Base-by-base conservation (phyloP, 2,113 vertebrate species). In the Platycercus adscitus region DNA sequence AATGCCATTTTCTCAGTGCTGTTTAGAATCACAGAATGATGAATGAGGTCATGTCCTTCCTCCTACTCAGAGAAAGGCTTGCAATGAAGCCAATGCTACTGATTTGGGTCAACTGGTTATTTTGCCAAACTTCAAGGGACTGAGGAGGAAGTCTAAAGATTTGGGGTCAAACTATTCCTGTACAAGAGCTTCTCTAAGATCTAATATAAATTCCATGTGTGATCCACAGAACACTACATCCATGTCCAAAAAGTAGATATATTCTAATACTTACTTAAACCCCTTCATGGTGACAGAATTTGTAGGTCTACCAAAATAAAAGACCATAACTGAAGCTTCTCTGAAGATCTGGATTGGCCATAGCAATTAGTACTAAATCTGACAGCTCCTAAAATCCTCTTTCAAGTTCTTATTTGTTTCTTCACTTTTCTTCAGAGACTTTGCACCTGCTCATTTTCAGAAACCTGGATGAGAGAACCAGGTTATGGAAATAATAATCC, bases 401-500 rank as follows among this genome's bases (percentile, higher is more conserved):
- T 94, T 93, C 78, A 96, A 89, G 60, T 33, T 68, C 55, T 78
- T 76, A 94, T 95, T 97, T 94, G 60, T 96, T 96, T 96, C 78
- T 70, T 95, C 63, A 89, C 66, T 92, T 82, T 82, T 96, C 71
- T 95, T 92, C 81, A 95, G 79, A 94, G 89, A 96, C 95, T 97
- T 96, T 96, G 92, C 53, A 77, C 93, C 97, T 4, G 6, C 49
- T 92, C 33, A 80, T 81, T 96, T 97, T 24, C 18, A 37, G 84
- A 93, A 80, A 88, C 56, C 29, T 53, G 63, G 52, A 94, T 92
- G 60, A 87, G 26, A 88, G 31, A 71, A 88, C 3, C 25, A 79
- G 56, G 81, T 90, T 88, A 88, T 68, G 60, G 92, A 91, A 95
- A 94, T 92, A 96, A 96, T 88, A 95, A 96, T 91, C 92, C 94